A percentile compares a stretch with the other conserved stretches of the same genome.
Conservation (phyloP, 2,888 invertebrate genomes). For the Embidobia sp. region DNA sequence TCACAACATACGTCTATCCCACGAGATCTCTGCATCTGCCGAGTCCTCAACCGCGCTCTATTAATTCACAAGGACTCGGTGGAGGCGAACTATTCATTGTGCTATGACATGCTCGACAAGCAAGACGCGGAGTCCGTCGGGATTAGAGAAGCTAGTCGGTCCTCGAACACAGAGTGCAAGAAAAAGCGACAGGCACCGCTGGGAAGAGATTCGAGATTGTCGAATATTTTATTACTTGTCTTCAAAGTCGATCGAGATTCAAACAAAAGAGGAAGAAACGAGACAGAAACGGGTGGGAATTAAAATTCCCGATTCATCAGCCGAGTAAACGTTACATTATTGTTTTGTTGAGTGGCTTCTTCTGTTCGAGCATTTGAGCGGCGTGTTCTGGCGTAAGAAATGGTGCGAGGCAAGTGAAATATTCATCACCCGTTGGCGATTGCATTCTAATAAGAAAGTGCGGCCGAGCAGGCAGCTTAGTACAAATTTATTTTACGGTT, state of each 20-base stretch:
- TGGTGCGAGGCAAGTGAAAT: conserved; percentile 30
- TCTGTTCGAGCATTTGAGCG: conserved; percentile 11
- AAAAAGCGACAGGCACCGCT: conserved; percentile 31
- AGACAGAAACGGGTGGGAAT: background rate
- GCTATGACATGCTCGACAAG: conserved; percentile 68
- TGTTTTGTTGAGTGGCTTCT: conserved; percentile 23
- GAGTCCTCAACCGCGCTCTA: conserved; percentile 68
- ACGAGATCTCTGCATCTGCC: conserved; percentile 63
- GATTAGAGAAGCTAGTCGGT: conserved; percentile 61
- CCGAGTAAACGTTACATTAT: conserved; percentile 33
- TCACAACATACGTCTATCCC: conserved; percentile 55
- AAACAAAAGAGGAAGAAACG: background rate
- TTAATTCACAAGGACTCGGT: conserved; percentile 70
- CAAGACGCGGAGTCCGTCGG: conserved; percentile 66
- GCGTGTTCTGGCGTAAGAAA: conserved; percentile 34
- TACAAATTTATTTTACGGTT: conserved; percentile 55
- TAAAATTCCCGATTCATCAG: conserved; percentile 37
- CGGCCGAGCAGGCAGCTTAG: conserved; percentile 49
- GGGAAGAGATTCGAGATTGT: conserved; percentile 46
- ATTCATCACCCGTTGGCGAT: conserved; percentile 52
- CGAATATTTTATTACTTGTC: conserved; percentile 52
- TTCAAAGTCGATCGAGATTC: conserved; percentile 16
- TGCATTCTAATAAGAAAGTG: conserved; percentile 60
- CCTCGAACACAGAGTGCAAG: conserved; percentile 30
- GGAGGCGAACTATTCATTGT: conserved; percentile 68